Conservation (phyloP, 1,140 invertebrate species). For the Papilio glaucus region DNA sequence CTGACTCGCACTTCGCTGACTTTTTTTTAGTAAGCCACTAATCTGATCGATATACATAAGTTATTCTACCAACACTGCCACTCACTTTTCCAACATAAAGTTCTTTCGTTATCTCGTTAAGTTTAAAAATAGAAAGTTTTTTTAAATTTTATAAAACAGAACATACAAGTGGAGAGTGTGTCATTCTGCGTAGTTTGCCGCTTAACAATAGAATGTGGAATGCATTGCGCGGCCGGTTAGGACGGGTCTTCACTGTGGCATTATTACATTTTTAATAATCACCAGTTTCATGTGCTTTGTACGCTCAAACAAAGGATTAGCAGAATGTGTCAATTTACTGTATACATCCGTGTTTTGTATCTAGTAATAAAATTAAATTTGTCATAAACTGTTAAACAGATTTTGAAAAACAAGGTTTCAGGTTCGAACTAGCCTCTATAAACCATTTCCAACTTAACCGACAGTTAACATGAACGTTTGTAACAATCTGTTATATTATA, state of each 20-base stretch:
- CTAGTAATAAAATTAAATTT: not conserved
- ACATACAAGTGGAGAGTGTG: not conserved
- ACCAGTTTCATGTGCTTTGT: not conserved
- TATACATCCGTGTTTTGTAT: not conserved
- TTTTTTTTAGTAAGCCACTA: too few relatives aligned
- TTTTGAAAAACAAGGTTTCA: too few relatives aligned
- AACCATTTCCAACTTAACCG: too few relatives aligned
- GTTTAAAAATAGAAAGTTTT: not conserved
- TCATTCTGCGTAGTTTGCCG: slow-evolving; percentile 15
- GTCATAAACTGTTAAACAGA: too few relatives aligned
- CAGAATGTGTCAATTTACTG: not conserved
- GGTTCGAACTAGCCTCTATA: too few relatives aligned
- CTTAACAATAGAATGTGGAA: slow-evolving; percentile 13
- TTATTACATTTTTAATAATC: slow-evolving; percentile 26
- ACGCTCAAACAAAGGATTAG: slow-evolving; percentile 10
- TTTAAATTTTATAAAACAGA: slow-evolving; percentile 10
- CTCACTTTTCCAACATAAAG: not conserved
- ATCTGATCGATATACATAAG: too few relatives aligned
- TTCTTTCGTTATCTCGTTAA: not conserved
- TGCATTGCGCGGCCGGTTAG: not conserved
- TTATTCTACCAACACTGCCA: too few relatives aligned
- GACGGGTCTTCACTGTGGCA: not conserved
- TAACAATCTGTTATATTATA: too few relatives aligned
- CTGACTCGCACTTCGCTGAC: too few relatives aligned
- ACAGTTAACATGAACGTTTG: too few relatives aligned